Conservation (phyloP, 1,140 invertebrate genomes). For the Bombus waltoni region DNA sequence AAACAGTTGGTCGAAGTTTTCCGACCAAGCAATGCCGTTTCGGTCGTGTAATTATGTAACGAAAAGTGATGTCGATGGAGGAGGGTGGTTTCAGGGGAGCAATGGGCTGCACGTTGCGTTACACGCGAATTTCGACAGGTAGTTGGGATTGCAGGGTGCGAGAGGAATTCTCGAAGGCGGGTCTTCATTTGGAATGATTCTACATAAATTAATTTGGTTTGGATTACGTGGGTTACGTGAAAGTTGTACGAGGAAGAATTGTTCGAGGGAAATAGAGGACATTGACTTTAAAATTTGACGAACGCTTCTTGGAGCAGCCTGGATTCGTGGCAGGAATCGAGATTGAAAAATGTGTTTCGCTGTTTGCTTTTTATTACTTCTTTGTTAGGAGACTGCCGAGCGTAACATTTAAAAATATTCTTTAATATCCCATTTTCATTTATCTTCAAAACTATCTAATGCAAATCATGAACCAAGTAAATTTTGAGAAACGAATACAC, state of each 20-base stretch:
- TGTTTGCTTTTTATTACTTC: not conserved
- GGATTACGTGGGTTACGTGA: no score
- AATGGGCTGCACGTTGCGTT: not conserved
- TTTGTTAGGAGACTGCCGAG: not conserved
- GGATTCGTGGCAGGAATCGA: not conserved
- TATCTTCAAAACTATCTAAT: no score
- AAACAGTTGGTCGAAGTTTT: not conserved
- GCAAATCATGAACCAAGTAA: no score
- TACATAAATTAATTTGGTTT: no score
- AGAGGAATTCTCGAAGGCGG: not conserved
- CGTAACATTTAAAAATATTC: no score
- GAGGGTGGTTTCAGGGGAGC: not conserved
- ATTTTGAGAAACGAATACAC: no score
- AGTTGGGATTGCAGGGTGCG: not conserved
- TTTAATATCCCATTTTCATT: no score
- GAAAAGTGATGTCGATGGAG: not conserved
- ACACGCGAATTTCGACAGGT: not conserved
- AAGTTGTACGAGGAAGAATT: not conserved
- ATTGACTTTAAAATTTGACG: not conserved
- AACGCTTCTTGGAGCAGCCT: not conserved
- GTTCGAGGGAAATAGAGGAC: not conserved
- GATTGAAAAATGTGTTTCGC: not conserved
- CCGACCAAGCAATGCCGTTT: not conserved
- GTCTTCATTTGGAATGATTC: no score
- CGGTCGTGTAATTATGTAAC: slow-evolving; percentile 1